Conservation (phyloP, 2,113 vertebrate species). For the Phaethon lepturus region DNA sequence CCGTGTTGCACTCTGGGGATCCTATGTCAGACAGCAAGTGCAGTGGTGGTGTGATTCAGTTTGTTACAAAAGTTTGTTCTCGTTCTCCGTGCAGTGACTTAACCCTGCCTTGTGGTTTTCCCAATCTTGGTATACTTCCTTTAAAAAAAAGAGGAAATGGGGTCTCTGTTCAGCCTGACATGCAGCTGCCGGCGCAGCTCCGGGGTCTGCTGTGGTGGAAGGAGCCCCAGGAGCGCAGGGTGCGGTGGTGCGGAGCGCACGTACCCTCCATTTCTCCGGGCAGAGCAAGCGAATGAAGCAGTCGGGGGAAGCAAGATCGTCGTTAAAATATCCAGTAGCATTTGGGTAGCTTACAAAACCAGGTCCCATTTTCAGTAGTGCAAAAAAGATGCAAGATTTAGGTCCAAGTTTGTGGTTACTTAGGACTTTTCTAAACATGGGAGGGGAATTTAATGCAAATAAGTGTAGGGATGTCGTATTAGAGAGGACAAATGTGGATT, state of each 20-base stretch:
- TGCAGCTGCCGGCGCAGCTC: neutral
- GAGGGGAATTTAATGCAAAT: neutral
- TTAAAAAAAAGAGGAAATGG: neutral
- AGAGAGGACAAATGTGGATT: neutral
- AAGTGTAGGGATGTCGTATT: neutral
- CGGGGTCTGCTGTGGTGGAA: neutral
- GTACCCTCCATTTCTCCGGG: fast-evolving
- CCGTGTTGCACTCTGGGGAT: neutral
- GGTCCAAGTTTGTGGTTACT: neutral
- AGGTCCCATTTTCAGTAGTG: neutral
- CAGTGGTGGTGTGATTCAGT: neutral
- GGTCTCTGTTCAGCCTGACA: neutral
- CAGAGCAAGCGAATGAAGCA: neutral
- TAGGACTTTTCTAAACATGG: neutral
- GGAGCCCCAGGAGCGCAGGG: neutral
- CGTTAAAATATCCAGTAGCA: neutral
- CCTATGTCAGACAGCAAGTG: neutral
- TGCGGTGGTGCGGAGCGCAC: fast-evolving
- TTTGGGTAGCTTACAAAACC: neutral
- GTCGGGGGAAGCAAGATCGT: neutral
- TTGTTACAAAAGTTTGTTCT: neutral
- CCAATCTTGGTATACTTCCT: neutral
- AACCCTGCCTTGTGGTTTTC: neutral
- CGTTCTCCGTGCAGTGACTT: neutral
- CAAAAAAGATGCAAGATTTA: neutral